These are phyloP conservation scores for Lissonota sp. DNA, from an alignment of 2,888 invertebrate genomes.

Conservation along the genomic window DNA sequence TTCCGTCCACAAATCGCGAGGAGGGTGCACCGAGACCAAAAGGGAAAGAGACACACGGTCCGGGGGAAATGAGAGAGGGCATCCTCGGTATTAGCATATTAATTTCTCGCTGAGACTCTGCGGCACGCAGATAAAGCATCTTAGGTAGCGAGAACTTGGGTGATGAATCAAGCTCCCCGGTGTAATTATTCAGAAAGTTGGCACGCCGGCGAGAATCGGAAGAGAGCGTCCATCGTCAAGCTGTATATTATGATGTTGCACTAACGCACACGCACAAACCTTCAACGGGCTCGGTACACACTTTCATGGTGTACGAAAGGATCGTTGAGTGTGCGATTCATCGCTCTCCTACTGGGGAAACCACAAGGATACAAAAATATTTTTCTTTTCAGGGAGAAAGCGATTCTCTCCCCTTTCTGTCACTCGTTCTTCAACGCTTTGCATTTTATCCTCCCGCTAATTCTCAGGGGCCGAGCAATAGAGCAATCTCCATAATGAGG, in stretches of 20 bases:
- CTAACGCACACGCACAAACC: background rate
- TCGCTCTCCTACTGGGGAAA: background rate
- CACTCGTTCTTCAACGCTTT: too few relatives aligned
- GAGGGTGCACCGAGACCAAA: background rate
- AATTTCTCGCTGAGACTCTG: constrained; percentile 81
- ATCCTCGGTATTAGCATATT: constrained; percentile 81
- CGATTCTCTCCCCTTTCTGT: constrained; percentile 43
- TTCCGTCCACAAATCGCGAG: too few relatives aligned
- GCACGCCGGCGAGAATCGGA: constrained; percentile 71
- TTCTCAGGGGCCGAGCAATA: constrained; percentile 1
- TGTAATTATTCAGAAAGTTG: constrained; percentile 83
- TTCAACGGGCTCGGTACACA: background rate
- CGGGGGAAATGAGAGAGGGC: constrained; percentile 63
- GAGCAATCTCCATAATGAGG: constrained; percentile 63
- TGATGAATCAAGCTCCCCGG: constrained; percentile 82
- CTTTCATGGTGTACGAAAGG: constrained; percentile 18
- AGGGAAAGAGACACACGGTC: constrained; percentile 46
- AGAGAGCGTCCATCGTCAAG: constrained; percentile 27
- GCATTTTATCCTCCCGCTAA: too few relatives aligned
- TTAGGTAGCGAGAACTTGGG: constrained; percentile 82
- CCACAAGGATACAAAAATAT: constrained; percentile 78
- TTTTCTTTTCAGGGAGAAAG: constrained; percentile 75
- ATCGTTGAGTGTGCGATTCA: constrained; percentile 35
- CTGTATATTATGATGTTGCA: background rate
- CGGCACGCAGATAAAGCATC: constrained; percentile 83